A percentile compares a stretch with the other conserved stretches of the same genome.
phyloP scores from a whole-genome alignment of 2,113 vertebrate species.

The Heteronetta atricapilla region DNA sequence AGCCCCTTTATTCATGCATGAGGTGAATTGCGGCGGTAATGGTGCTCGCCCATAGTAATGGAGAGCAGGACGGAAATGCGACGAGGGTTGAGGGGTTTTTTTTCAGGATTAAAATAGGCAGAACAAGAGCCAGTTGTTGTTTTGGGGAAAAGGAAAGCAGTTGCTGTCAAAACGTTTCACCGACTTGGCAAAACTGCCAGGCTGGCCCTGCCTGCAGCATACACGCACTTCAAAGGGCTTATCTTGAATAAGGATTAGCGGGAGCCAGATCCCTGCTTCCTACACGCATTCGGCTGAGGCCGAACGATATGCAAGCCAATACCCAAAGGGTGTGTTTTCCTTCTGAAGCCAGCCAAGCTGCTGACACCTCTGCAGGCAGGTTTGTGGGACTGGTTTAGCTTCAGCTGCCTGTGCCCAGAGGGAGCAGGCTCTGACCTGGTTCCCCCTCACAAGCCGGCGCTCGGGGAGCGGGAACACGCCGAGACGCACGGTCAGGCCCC shows the following conservation, averaged over 20 bases:
- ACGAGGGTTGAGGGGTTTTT: neutral
- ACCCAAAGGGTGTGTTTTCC: slow-evolving; percentile 17
- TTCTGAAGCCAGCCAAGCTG: neutral
- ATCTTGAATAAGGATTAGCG: slow-evolving; percentile 39
- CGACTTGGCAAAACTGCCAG: slow-evolving; percentile 35
- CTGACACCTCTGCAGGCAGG: neutral
- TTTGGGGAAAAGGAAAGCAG: slow-evolving; percentile 38
- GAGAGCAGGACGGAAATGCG: neutral
- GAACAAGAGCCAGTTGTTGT: slow-evolving; percentile 44
- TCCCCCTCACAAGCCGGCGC: neutral
- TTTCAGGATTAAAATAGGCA: slow-evolving; percentile 19
- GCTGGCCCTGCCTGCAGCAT: slow-evolving; percentile 3
- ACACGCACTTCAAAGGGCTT: slow-evolving; percentile 43
- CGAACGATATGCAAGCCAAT: neutral
- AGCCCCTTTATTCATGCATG: neutral
- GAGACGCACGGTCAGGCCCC: neutral
- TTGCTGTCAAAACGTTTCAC: slow-evolving; percentile 55
- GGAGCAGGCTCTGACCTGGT: neutral
- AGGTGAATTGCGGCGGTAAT: neutral
- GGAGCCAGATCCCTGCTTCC: slow-evolving; percentile 27
- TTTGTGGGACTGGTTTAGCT: neutral
- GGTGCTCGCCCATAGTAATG: neutral
- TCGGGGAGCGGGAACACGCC: neutral
- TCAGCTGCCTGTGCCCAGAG: neutral
- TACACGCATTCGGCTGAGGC: neutral